Evolutionary conservation across 2,113 vertebrate species (phyloP), one percentile per base, ranked within the genome.

Genomic region (Dicentrarchus labrax): DNA sequence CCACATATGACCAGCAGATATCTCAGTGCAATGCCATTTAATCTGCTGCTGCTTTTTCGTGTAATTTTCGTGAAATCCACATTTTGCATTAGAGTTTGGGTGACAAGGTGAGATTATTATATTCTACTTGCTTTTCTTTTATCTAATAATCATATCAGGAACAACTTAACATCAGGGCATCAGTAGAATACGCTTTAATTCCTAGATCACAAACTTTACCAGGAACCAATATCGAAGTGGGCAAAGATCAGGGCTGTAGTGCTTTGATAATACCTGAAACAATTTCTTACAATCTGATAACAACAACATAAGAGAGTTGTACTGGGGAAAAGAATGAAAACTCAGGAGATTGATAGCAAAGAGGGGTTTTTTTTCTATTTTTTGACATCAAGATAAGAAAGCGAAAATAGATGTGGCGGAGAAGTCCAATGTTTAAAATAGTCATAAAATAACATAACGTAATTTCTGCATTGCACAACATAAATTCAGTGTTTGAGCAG

Each of bases 221-320:
- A 54, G 66, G 60, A 69, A 21, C 38, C 72, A 74, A 38, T 21
- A 80, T 39, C 21, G 8, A 64, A n/a, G 36, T 53, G 50, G 48
- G 59, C 50, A 50, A 16, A 79, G 70, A 72, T 62, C 9, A 4
- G 67, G 51, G 22, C 71, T 81, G 54, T 6, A 5, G 30, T 9
- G 45, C 45, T 85, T 76, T 76, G 79, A 70, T 70, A 66, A 64
- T 30, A 78, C 15, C 57, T 36, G n/a, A 67, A 83, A 81, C 61
- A n/a, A 66, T 76, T 73, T 69, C 59, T 57, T 8, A 16, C 47
- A 51, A 76, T 90, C 71, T 79, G 75, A 88, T 84, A 76, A 82
- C 0, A 1, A 15, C 16, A 8, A 61, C 30, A 12, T 50, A 15
- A 54, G 24, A 56, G 47, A 78, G 48, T 6, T 74, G 53, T 75